Evolutionary conservation across 1,140 invertebrate genomes (phyloP).

Genomic region (Phymastichus coffea): DNA sequence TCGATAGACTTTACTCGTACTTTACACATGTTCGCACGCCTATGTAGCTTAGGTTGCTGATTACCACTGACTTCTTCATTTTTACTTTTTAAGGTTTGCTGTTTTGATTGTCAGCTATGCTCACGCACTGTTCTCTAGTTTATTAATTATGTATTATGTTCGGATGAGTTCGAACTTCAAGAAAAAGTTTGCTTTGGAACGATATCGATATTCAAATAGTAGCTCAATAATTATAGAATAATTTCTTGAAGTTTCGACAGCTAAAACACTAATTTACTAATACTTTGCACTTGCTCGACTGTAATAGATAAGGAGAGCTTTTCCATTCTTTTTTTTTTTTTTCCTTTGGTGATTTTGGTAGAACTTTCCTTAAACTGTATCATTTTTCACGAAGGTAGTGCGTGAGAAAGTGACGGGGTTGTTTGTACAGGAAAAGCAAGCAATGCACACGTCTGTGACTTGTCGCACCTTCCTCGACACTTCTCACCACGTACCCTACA

Average conservation of each 20-base stretch:
- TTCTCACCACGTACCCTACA: slow-evolving; percentile 53
- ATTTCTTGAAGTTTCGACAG: no score
- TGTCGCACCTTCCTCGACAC: slow-evolving; percentile 52
- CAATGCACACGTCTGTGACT: slow-evolving; percentile 49
- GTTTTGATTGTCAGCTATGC: not conserved
- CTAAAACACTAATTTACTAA: no score
- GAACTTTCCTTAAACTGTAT: slow-evolving; percentile 17
- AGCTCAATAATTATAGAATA: no score
- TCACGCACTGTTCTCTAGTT: not conserved
- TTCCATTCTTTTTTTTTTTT: slow-evolving; percentile 14
- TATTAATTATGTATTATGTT: no score
- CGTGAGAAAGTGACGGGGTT: slow-evolving; percentile 54
- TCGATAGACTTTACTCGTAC: no score
- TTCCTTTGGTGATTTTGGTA: slow-evolving; percentile 4
- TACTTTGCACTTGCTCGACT: no score
- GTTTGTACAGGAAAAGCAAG: slow-evolving; percentile 57
- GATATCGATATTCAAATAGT: no score
- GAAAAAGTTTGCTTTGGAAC: no score
- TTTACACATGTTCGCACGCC: no score
- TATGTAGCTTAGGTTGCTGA: slow-evolving; percentile 2
- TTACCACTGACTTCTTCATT: not conserved
- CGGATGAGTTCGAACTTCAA: no score
- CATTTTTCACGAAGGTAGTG: slow-evolving; percentile 39
- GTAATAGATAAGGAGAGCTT: no score
- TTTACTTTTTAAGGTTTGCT: slow-evolving; percentile 1